Percentiles rank a stretch among this genome's conserved stretches.
Conservation (phyloP, 2,888 invertebrate species). For the Lepeophtheirus nordmannii region DNA sequence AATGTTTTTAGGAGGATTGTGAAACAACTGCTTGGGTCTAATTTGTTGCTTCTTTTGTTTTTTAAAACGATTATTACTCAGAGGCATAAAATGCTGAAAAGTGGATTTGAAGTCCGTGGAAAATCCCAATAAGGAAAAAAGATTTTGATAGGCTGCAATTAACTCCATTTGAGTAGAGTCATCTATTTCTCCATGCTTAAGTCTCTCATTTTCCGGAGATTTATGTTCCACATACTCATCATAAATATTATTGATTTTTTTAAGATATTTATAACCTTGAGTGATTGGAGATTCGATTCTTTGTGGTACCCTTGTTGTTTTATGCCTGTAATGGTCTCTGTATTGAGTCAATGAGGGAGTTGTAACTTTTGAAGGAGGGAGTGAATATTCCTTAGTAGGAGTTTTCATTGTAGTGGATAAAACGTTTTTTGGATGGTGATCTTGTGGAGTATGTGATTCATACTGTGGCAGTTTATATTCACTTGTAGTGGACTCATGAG, state of each 20-base stretch:
- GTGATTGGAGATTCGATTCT: not conserved
- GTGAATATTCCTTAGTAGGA: not conserved
- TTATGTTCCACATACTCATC: not conserved
- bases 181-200: not conserved
- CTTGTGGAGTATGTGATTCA: not conserved
- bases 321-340: too few relatives aligned
- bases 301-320: too few relatives aligned
- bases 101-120: not conserved
- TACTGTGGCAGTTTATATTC: not conserved
- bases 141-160: not conserved
- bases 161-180: not conserved
- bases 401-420: not conserved
- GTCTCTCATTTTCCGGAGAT: too few relatives aligned
- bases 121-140: not conserved
- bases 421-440: not conserved
- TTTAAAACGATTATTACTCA: not conserved
- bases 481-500: not conserved
- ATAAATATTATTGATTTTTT: not conserved
- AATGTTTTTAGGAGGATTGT: not conserved
- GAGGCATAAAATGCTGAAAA: not conserved
- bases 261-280: not conserved
- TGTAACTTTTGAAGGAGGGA: not conserved
- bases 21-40: not conserved
- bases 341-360: too few relatives aligned
- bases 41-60: not conserved